Conservation (phyloP, 1,140 invertebrate species). For the Caenorhabditis tropicalis region DNA sequence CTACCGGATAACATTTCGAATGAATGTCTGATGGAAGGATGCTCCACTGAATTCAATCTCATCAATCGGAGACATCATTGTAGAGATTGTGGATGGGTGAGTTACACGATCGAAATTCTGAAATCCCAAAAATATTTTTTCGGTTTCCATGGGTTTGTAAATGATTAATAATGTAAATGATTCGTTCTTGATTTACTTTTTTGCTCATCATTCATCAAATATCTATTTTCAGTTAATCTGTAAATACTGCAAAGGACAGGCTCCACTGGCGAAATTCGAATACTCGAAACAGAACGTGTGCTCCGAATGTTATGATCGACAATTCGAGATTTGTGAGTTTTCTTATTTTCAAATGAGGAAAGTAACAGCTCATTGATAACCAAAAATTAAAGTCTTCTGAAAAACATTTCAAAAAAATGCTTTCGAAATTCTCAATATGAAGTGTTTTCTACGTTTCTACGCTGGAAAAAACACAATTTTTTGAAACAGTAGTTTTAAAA, state of each 20-base stretch:
- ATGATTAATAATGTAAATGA: too few species aligned
- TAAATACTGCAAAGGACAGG: conserved; percentile 25
- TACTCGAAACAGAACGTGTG: conserved; percentile 27
- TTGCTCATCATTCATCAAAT: too few species aligned
- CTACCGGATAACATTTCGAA: conserved; percentile 32
- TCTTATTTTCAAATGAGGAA: not conserved
- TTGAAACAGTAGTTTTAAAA: too few species aligned
- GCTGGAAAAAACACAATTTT: too few species aligned
- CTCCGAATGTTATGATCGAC: conserved; percentile 45
- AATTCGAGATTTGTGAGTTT: conserved; percentile 8
- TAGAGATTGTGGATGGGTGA: conserved; percentile 50
- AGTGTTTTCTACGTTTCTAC: too few species aligned
- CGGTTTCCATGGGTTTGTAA: too few species aligned
- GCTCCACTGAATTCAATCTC: conserved; percentile 25
- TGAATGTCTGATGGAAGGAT: conserved; percentile 53
- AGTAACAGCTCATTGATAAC: not conserved
- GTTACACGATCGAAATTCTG: too few species aligned
- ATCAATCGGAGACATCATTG: conserved; percentile 48
- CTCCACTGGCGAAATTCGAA: conserved; percentile 30
- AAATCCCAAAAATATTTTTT: too few species aligned
- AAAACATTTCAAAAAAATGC: too few species aligned
- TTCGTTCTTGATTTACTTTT: too few species aligned
- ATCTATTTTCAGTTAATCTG: conserved; percentile 39
- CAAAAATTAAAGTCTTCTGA: too few species aligned
- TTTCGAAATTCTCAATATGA: too few species aligned